Percentiles rank a stretch among this genome's conserved stretches.
Conservation (phyloP, 2,888 invertebrate species). For the Drosophila subquinaria region DNA sequence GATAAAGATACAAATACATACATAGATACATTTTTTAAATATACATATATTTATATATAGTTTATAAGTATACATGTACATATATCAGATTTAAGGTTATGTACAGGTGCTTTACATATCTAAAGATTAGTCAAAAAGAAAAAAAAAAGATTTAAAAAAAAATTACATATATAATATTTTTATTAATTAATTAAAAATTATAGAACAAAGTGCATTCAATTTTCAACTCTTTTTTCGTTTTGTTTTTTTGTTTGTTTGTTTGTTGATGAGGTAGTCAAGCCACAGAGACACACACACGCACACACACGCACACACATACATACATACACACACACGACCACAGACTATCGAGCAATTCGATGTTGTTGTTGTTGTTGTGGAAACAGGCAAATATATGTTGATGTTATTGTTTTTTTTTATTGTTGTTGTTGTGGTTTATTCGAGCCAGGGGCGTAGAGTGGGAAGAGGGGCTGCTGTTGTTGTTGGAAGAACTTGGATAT, state of each 20-base stretch:
- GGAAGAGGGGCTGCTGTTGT: conserved; percentile 14
- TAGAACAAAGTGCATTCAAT: conserved; percentile 49
- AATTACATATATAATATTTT: conserved; percentile 35
- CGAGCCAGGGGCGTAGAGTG: conserved; percentile 47
- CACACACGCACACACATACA: conserved; percentile 33
- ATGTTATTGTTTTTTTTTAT: background rate
- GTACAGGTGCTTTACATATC: conserved; percentile 54
- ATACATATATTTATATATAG: conserved; percentile 35
- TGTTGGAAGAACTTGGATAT: conserved; percentile 74
- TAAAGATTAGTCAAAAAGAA: conserved; percentile 37
- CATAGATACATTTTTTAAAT: conserved; percentile 33
- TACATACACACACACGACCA: conserved; percentile 14
- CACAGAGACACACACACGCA: conserved; percentile 51
- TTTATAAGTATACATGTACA: conserved; percentile 23
- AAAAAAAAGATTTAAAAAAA: conserved; percentile 34
- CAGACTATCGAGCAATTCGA: conserved; percentile 28
- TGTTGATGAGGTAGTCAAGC: conserved; percentile 76
- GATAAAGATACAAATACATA: conserved; percentile 52
- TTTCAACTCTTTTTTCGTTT: conserved; percentile 24
- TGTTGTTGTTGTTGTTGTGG: background rate
- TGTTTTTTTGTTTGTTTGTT: background rate
- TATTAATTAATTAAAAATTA: conserved; percentile 37
- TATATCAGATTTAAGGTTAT: conserved; percentile 62
- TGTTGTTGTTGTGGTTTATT: conserved; percentile 46
- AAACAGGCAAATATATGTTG: conserved; percentile 16